Percentiles rank a stretch among this genome's conserved stretches.
Evolutionary conservation across 1,140 invertebrate species (phyloP).

Genomic region (Homarus americanus): DNA sequence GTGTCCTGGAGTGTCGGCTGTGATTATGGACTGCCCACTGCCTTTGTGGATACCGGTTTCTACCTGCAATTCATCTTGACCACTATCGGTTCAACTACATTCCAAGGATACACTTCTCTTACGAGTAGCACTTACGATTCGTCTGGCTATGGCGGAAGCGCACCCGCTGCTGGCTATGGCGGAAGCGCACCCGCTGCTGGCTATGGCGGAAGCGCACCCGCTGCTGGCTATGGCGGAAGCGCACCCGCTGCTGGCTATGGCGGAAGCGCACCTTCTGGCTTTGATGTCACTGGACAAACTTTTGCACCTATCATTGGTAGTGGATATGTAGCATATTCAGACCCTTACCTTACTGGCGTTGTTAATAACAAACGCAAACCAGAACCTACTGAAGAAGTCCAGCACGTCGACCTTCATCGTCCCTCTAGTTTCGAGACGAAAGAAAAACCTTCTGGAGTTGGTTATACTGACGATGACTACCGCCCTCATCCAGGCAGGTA

Average conservation of each 20-base stretch:
- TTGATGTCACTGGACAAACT: background rate
- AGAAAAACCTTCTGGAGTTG: background rate
- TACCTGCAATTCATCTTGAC: conserved; percentile 25
- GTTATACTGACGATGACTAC: background rate
- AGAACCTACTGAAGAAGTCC: background rate
- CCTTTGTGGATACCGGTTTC: conserved; percentile 25
- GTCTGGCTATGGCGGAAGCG: background rate
- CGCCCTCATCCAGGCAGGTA: background rate
- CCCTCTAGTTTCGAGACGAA: no score
- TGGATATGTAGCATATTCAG: background rate
- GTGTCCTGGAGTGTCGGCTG: conserved; percentile 36
- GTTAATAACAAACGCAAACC: background rate
- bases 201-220: background rate
- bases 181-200: background rate
- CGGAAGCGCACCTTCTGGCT: background rate
- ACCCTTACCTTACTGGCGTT: conserved; percentile 29
- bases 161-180: background rate
- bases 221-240: background rate
- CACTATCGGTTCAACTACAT: background rate
- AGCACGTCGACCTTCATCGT: no score
- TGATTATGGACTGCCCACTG: background rate
- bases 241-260: background rate
- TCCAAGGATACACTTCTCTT: background rate
- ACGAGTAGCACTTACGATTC: background rate
- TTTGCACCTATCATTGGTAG: background rate